Conservation (phyloP, 2,113 vertebrate species). For the Burhinus oedicnemus region DNA sequence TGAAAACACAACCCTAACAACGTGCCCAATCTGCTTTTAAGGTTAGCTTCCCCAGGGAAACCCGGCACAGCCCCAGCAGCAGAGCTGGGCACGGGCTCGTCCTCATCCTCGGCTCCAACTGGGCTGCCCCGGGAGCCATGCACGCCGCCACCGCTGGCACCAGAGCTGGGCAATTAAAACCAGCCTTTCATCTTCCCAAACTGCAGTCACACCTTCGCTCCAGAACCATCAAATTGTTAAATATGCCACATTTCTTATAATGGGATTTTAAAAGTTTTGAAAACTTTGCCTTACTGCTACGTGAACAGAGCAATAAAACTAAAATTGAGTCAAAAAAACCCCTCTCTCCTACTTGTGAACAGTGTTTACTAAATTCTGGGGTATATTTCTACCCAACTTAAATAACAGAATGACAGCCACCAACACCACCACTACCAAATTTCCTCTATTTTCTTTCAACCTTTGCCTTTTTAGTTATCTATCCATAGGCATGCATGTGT, state of each 20-base stretch:
- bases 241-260: not conserved
- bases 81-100: too few relatives aligned
- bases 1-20: too few relatives aligned
- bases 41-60: too few relatives aligned
- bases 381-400: not conserved
- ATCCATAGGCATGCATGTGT: not conserved
- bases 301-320: not conserved
- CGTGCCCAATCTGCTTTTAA: too few relatives aligned
- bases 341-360: not conserved
- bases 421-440: not conserved
- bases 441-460: not conserved
- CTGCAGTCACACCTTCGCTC: not conserved
- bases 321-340: not conserved
- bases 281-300: not conserved
- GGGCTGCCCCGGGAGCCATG: not conserved
- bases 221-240: not conserved
- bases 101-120: too few relatives aligned
- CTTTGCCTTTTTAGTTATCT: not conserved
- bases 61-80: too few relatives aligned
- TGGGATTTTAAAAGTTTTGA: not conserved
- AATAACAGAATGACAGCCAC: not conserved
- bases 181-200: not conserved
- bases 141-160: rapidly evolving
- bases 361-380: not conserved
- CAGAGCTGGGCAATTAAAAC: not conserved